These are phyloP conservation scores for Zaprionus ghesquierei DNA, from an alignment of 1,140 invertebrate genomes.

Conservation along the genomic window DNA sequence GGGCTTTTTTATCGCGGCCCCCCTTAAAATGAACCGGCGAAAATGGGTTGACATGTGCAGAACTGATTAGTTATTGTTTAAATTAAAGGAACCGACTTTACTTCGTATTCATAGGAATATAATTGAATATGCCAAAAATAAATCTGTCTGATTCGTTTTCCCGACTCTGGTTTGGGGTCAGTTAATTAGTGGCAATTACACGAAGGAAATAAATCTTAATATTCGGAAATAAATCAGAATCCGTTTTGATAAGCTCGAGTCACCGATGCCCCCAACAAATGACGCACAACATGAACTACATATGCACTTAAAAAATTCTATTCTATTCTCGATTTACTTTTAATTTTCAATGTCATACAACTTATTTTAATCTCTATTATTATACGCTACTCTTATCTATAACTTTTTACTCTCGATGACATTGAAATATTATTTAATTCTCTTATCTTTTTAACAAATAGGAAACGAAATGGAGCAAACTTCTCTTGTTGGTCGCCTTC, in stretches of 20 bases:
- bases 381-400: background rate
- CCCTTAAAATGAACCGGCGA: conserved; percentile 5
- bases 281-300: conserved; percentile 28
- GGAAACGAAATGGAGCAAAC: conserved; percentile 64
- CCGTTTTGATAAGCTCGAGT: background rate
- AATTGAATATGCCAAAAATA: conserved; percentile 19
- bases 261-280: conserved; percentile 4
- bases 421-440: conserved; percentile 4
- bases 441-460: conserved; percentile 17
- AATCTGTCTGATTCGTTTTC: background rate
- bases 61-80: conserved; percentile 2
- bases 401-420: background rate
- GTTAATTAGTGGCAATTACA: conserved; percentile 37
- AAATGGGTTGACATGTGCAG: background rate
- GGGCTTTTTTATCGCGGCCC: conserved; percentile 15
- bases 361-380: background rate
- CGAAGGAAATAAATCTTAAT: conserved; percentile 16
- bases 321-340: conserved; percentile 1
- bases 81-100: background rate
- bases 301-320: background rate
- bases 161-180: conserved; percentile 2
- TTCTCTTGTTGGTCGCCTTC: conserved; percentile 62
- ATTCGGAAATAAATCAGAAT: conserved; percentile 10
- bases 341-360: background rate
- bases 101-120: conserved; percentile 1